These are phyloP conservation scores for Leptinotarsa haldemani DNA, from an alignment of 2,888 invertebrate genomes.

Conservation along the genomic window DNA sequence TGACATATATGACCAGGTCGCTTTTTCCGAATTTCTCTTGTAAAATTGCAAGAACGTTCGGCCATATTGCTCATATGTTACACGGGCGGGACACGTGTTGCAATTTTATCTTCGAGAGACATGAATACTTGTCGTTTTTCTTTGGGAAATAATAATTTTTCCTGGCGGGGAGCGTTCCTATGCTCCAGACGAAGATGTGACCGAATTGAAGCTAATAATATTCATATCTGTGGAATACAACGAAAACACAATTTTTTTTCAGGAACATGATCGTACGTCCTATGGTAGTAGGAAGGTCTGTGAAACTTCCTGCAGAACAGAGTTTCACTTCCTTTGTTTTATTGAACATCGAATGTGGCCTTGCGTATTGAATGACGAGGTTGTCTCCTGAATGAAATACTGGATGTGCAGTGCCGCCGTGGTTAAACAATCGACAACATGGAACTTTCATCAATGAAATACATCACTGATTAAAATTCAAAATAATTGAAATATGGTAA, in stretches of 20 bases:
- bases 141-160: conserved; percentile 39
- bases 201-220: conserved; percentile 28
- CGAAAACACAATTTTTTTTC: not conserved
- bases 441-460: too few relatives aligned
- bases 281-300: not conserved
- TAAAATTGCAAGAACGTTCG: conserved; percentile 35
- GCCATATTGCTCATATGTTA: conserved; percentile 42
- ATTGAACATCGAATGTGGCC: too few relatives aligned
- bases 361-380: too few relatives aligned
- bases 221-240: conserved; percentile 22
- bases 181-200: not conserved
- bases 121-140: conserved; percentile 39
- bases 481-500: too few relatives aligned
- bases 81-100: conserved; percentile 43
- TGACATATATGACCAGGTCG: conserved; percentile 3
- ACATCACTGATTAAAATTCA: too few relatives aligned
- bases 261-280: not conserved
- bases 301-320: not conserved
- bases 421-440: too few relatives aligned
- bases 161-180: conserved; percentile 21
- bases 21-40: conserved; percentile 32
- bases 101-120: conserved; percentile 43
- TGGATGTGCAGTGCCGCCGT: too few relatives aligned
- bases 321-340: too few relatives aligned
- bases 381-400: too few relatives aligned